Percentiles rank a stretch among this genome's conserved stretches.
phyloP scores from a whole-genome alignment of 2,888 invertebrate species.

The Aphodius granarius region DNA sequence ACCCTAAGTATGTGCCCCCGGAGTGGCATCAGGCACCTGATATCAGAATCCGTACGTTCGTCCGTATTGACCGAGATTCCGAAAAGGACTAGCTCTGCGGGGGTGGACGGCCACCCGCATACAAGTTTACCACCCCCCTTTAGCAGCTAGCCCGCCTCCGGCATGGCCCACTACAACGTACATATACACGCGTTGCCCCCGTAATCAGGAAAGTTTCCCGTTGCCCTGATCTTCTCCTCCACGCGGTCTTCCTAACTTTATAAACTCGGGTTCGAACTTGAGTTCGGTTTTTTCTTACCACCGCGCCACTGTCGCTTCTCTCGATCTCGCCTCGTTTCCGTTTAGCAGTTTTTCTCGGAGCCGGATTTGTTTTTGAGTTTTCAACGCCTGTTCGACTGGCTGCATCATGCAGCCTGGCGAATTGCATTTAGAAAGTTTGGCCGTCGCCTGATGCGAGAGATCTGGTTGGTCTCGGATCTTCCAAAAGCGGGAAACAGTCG shows the following conservation, averaged over 20 bases:
- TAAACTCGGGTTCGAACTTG: not conserved
- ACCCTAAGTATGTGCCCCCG: slow-evolving; percentile 32
- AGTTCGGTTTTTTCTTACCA: not conserved
- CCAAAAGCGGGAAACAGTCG: too few species aligned
- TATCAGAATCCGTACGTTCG: slow-evolving; percentile 2
- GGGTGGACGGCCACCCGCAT: slow-evolving; percentile 1
- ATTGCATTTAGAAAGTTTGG: not conserved
- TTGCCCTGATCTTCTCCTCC: slow-evolving; percentile 7
- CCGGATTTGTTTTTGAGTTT: not conserved
- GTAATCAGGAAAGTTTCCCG: slow-evolving; percentile 12
- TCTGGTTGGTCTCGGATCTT: not conserved
- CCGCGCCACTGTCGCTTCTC: too few species aligned
- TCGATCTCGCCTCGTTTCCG: not conserved
- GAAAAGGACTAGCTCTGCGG: slow-evolving; percentile 1
- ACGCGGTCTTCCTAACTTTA: not conserved
- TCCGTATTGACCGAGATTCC: slow-evolving; percentile 12
- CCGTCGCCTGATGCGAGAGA: not conserved
- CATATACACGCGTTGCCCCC: not conserved
- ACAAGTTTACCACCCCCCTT: not conserved
- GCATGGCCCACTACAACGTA: not conserved
- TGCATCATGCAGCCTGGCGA: not conserved
- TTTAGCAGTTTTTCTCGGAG: not conserved
- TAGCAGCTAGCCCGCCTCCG: not conserved
- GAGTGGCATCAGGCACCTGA: slow-evolving; percentile 30
- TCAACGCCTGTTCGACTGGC: not conserved